These are phyloP conservation scores for Sminthopsis crassicaudata DNA, from an alignment of 2,113 vertebrate genomes.

Conservation along the genomic window DNA sequence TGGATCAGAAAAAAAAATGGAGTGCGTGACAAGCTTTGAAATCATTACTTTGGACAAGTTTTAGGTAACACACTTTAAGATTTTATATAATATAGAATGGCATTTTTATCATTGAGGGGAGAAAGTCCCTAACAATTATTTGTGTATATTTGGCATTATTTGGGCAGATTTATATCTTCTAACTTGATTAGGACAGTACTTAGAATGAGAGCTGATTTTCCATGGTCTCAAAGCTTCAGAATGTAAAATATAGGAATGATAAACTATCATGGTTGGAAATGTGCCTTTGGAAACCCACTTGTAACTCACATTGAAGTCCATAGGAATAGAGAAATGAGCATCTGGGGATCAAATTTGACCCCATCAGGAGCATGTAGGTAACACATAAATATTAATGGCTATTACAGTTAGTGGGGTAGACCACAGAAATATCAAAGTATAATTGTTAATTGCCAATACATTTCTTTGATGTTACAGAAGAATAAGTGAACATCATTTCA, in stretches of 20 bases:
- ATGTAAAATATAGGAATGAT: conserved; percentile 74
- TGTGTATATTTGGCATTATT: conserved; percentile 36
- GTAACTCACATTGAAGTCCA: conserved; percentile 74
- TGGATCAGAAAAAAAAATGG: not conserved
- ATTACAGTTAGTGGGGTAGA: conserved; percentile 58
- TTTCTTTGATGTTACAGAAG: conserved; percentile 63
- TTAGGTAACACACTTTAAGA: conserved; percentile 38
- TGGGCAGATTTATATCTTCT: conserved; percentile 49
- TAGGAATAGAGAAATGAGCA: conserved; percentile 69
- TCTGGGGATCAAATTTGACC: conserved; percentile 67
- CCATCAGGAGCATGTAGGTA: conserved; percentile 61
- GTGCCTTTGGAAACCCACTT: conserved; percentile 76
- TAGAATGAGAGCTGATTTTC: conserved; percentile 66
- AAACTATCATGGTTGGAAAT: conserved; percentile 73
- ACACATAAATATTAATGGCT: conserved; percentile 75
- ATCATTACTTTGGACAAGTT: conserved; percentile 51
- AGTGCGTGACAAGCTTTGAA: not conserved
- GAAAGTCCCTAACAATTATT: conserved; percentile 7
- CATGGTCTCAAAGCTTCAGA: conserved; percentile 68
- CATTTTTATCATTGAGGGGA: conserved; percentile 45
- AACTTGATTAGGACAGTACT: conserved; percentile 64
- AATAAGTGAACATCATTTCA: conserved; percentile 67
- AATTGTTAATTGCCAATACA: conserved; percentile 76
- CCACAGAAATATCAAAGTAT: conserved; percentile 63
- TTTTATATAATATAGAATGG: conserved; percentile 48